Evolutionary conservation across 1,140 invertebrate species (phyloP).

Genomic region (Drosophila pruinosa): DNA sequence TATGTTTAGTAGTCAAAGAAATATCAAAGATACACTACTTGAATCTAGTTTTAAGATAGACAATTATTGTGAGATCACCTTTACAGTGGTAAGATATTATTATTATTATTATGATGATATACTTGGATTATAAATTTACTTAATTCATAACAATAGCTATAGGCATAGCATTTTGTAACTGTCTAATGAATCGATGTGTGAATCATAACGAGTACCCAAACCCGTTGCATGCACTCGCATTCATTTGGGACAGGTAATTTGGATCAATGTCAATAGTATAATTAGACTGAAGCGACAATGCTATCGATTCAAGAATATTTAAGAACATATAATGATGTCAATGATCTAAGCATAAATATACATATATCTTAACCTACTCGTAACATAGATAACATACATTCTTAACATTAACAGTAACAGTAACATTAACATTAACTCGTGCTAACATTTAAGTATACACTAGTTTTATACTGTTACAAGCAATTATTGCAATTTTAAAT

Average conservation of each 20-base stretch:
- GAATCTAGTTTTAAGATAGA: constrained; percentile 10
- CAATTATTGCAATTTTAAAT: constrained; percentile 21
- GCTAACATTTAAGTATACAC: constrained; percentile 8
- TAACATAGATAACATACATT: constrained; percentile 8
- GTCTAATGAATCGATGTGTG: not conserved
- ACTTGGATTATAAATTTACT: constrained; percentile 13
- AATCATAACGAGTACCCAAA: not conserved
- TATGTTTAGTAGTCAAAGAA: constrained; percentile 9
- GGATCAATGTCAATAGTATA: constrained; percentile 26
- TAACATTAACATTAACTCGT: constrained; percentile 8
- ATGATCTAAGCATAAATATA: not conserved
- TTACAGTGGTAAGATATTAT: constrained; percentile 13
- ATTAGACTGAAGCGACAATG: constrained; percentile 27
- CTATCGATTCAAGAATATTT: constrained; percentile 31
- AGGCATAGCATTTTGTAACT: not conserved
- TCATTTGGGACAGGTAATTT: not conserved
- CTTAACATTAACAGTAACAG: not conserved
- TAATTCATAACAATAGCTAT: constrained; percentile 11
- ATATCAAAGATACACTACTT: not conserved
- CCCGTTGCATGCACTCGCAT: not conserved
- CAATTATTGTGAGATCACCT: constrained; percentile 20
- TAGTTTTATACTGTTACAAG: constrained; percentile 18
- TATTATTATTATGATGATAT: constrained; percentile 1
- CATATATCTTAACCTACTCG: constrained; percentile 11
- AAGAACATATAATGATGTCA: constrained; percentile 1